Evolutionary conservation across 2,888 invertebrate species (phyloP).

Genomic region (Microchrysa polita): DNA sequence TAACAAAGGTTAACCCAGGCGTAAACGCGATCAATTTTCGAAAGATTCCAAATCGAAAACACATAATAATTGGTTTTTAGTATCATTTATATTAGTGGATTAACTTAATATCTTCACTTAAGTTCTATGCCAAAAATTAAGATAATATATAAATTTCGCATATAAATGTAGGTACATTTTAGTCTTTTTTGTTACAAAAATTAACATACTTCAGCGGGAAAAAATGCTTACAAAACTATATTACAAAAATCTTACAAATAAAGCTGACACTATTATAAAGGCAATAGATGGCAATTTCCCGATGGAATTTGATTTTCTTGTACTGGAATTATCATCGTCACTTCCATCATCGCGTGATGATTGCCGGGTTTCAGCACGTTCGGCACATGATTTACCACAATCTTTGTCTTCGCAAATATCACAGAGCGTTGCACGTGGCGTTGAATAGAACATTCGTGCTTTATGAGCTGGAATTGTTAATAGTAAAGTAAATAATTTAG

Average conservation of each 20-base stretch:
- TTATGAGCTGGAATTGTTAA: slow-evolving; percentile 71
- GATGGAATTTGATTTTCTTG: slow-evolving; percentile 8
- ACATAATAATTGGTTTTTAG: too few relatives aligned
- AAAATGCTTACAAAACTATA: too few relatives aligned
- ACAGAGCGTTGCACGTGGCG: slow-evolving; percentile 76
- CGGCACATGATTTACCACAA: slow-evolving; percentile 60
- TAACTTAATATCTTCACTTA: neutral
- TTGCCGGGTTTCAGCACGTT: slow-evolving; percentile 58
- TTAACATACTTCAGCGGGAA: neutral
- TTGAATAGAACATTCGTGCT: slow-evolving; percentile 84
- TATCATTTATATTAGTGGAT: neutral
- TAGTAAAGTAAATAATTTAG: slow-evolving; percentile 16
- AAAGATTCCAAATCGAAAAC: too few relatives aligned
- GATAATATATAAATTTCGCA: neutral
- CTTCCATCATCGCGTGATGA: neutral
- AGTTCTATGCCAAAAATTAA: neutral
- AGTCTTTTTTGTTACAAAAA: slow-evolving; percentile 34
- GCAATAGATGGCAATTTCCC: slow-evolving; percentile 32
- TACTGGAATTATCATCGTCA: neutral
- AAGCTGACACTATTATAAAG: slow-evolving; percentile 8
- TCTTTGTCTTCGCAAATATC: slow-evolving; percentile 83
- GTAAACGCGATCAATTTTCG: too few relatives aligned
- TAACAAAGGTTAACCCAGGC: too few relatives aligned
- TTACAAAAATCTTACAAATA: neutral
- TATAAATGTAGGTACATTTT: slow-evolving; percentile 28